These are phyloP conservation scores for Urophycis tenuis DNA, from an alignment of 2,797 vertebrate species.

Conservation along the genomic window DNA sequence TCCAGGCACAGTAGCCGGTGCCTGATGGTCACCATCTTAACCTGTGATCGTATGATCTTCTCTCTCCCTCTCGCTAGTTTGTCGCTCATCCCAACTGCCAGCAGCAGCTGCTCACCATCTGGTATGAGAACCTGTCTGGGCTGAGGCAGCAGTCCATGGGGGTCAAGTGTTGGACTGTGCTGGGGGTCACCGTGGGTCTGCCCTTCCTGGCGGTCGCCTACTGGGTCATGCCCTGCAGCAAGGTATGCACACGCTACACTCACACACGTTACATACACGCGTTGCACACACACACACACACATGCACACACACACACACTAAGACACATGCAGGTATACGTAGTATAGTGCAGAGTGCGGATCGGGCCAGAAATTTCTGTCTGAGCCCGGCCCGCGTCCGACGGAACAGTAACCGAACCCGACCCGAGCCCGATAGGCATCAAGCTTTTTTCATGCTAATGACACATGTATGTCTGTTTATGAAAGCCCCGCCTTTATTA, in stretches of 20 bases:
- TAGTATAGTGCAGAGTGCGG: no score
- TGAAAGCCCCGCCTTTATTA: no score
- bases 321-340: not conserved
- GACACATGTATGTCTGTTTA: no score
- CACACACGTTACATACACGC: not conserved
- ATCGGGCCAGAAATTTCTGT: no score
- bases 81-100: slow-evolving; percentile 98
- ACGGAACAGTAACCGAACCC: no score
- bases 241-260: slow-evolving; percentile 69
- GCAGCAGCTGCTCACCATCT: slow-evolving; percentile 94
- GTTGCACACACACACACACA: not conserved
- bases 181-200: slow-evolving; percentile 87
- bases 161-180: slow-evolving; percentile 92
- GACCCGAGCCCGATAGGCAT: no score
- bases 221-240: slow-evolving; percentile 96
- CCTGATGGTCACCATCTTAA: not conserved
- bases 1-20: not conserved
- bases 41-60: not conserved
- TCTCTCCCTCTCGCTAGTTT: slow-evolving; percentile 69
- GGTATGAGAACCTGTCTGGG: slow-evolving; percentile 95
- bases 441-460: no score
- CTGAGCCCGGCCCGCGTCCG: no score
- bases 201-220: slow-evolving; percentile 94
- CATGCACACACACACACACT: not conserved
- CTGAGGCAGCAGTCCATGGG: slow-evolving; percentile 91